phyloP scores from a whole-genome alignment of 2,113 vertebrate genomes.

The Columbina picui region DNA sequence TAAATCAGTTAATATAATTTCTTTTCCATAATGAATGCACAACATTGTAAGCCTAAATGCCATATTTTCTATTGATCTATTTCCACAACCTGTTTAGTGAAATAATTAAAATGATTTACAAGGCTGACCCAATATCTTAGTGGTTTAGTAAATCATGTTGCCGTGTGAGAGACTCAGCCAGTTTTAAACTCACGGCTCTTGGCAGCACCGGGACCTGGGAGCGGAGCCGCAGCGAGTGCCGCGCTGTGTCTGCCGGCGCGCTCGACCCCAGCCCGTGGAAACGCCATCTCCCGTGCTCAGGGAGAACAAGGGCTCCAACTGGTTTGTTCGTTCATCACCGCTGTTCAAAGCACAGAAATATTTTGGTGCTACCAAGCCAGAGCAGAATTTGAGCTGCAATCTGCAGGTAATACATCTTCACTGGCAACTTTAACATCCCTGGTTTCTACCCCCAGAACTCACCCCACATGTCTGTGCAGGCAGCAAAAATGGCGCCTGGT shows the following conservation, averaged over 20 bases:
- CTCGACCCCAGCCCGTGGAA: rapidly evolving
- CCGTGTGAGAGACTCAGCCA: background rate
- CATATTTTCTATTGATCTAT: conserved; percentile 67
- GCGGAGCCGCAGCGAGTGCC: background rate
- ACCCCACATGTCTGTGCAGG: background rate
- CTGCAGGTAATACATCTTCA: background rate
- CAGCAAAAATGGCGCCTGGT: background rate
- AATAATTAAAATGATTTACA: conserved; percentile 69
- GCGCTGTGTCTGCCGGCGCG: background rate
- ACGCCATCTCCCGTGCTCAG: rapidly evolving
- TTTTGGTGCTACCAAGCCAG: background rate
- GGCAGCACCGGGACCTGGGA: background rate
- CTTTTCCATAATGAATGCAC: conserved; percentile 50
- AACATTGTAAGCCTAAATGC: conserved; percentile 48
- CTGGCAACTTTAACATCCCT: background rate
- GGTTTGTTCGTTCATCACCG: background rate
- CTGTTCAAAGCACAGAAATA: background rate
- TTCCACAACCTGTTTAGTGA: conserved; percentile 65
- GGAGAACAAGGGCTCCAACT: background rate
- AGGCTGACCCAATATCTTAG: conserved; percentile 59
- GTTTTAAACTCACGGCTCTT: background rate
- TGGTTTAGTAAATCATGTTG: conserved; percentile 60
- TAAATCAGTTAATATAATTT: conserved; percentile 68
- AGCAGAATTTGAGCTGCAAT: background rate
- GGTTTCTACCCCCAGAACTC: background rate